Conservation (phyloP, 35 echinoderm and acorn worm genomes). For the Diadema setosum region DNA sequence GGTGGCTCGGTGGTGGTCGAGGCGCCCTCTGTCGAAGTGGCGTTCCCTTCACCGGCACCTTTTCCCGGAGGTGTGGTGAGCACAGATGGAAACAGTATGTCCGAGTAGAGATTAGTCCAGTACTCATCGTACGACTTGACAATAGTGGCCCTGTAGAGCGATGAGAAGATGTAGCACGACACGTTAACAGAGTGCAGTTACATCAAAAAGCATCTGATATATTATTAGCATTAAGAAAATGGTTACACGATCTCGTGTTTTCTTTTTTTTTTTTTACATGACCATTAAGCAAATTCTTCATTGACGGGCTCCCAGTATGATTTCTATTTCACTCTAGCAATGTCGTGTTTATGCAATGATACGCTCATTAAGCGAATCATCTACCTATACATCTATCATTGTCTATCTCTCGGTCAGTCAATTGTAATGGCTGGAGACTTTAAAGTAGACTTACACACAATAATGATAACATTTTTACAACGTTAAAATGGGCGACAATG, state of each 20-base stretch:
- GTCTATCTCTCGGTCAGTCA: background rate
- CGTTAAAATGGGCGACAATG: too few species aligned
- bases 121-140: background rate
- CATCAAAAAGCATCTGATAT: background rate
- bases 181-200: background rate
- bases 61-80: background rate
- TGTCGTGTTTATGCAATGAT: background rate
- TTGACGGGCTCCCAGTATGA: background rate
- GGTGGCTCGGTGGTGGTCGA: background rate
- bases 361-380: too few species aligned
- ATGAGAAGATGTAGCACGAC: background rate
- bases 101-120: background rate
- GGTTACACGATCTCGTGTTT: background rate
- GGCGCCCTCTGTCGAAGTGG: background rate
- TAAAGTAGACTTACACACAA: too few species aligned
- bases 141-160: background rate
- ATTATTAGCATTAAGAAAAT: background rate
- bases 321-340: background rate
- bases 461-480: too few species aligned
- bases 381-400: background rate
- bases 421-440: background rate
- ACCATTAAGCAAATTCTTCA: background rate
- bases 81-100: background rate
- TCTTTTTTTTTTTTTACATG: background rate
- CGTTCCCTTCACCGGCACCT: background rate